These are phyloP conservation scores for Orthosia cruda DNA, from an alignment of 2,888 invertebrate genomes.

Conservation along the genomic window DNA sequence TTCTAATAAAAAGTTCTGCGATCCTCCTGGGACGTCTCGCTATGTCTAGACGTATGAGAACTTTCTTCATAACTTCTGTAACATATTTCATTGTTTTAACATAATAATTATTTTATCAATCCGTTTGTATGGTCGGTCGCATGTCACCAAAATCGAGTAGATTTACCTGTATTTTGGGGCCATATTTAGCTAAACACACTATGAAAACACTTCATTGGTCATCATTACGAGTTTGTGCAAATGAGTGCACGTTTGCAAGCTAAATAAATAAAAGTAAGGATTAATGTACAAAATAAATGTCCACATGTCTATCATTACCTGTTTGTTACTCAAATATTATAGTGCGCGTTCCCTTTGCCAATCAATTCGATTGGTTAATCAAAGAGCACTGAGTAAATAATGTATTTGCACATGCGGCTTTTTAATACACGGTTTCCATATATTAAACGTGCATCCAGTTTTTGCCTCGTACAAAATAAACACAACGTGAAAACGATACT, in stretches of 20 bases:
- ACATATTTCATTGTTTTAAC: conserved; percentile 4
- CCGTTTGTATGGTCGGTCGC: too few relatives aligned
- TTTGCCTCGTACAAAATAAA: conserved; percentile 40
- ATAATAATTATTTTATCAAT: too few relatives aligned
- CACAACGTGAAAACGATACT: conserved; percentile 31
- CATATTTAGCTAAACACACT: too few relatives aligned
- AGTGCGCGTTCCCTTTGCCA: conserved; percentile 47
- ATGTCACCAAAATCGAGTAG: too few relatives aligned
- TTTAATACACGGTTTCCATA: conserved; percentile 48
- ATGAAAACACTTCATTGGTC: not conserved
- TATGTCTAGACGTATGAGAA: conserved; percentile 44
- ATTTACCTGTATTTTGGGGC: too few relatives aligned
- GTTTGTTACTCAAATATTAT: conserved; percentile 53
- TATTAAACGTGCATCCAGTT: conserved; percentile 38
- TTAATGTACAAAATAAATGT: not conserved
- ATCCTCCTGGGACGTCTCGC: conserved; percentile 4
- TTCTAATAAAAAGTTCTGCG: conserved; percentile 44
- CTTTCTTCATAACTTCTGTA: conserved; percentile 38
- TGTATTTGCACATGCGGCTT: conserved; percentile 34
- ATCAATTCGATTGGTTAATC: conserved; percentile 58
- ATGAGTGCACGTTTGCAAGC: not conserved
- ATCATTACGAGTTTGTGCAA: not conserved
- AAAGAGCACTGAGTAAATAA: conserved; percentile 54
- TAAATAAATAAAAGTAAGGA: not conserved
- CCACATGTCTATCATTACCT: conserved; percentile 8